Evolutionary conservation across 2,113 vertebrate genomes (phyloP).

Genomic region (Noturus placidus): DNA sequence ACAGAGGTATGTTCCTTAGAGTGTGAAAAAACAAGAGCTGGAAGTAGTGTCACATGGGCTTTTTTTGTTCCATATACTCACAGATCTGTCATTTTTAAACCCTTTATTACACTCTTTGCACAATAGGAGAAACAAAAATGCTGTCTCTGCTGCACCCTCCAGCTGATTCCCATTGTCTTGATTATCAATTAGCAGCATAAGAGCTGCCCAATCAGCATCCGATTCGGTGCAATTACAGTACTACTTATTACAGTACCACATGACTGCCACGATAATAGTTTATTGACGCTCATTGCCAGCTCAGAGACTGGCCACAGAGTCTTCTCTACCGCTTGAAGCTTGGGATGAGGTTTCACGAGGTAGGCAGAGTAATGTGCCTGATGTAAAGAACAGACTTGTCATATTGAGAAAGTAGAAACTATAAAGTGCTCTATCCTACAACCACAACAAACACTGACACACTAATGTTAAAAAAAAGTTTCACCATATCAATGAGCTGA

Average conservation of each 20-base stretch:
- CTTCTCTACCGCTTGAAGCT: background rate
- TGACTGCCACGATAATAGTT: slow-evolving; percentile 53
- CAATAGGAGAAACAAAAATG: background rate
- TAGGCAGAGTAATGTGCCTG: background rate
- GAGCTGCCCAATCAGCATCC: background rate
- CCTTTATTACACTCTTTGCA: background rate
- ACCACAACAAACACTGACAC: background rate
- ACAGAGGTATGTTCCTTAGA: background rate
- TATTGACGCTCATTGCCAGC: slow-evolving; percentile 11
- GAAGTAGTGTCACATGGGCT: background rate
- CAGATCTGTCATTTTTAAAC: background rate
- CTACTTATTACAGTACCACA: slow-evolving; percentile 52
- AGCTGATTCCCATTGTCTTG: background rate
- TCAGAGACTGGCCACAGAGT: background rate
- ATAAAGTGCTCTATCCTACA: background rate
- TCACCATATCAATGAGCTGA: background rate
- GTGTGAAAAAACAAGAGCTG: background rate
- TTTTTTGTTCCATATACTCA: background rate
- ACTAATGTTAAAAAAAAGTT: too few relatives aligned
- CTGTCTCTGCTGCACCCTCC: background rate
- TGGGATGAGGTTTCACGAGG: background rate
- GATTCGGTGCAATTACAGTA: background rate
- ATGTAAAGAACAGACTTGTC: background rate
- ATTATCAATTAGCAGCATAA: background rate
- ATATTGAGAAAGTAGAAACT: background rate